Evolutionary conservation across 2,797 vertebrate genomes (phyloP).

Genomic region (Macroramphosus scolopax): DNA sequence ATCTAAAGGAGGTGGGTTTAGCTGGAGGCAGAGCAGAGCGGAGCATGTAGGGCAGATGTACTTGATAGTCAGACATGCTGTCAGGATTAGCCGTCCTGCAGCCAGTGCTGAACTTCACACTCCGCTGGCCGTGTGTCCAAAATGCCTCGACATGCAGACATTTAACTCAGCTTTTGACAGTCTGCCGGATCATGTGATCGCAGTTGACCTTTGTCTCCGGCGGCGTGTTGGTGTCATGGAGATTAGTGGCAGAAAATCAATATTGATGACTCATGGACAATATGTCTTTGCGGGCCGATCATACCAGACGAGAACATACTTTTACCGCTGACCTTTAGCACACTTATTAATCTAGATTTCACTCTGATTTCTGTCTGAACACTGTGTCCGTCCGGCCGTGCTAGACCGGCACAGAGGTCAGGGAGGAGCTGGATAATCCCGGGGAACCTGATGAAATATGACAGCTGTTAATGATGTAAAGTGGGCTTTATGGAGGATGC

Average conservation of each 20-base stretch:
- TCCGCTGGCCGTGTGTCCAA: slow-evolving; percentile 12
- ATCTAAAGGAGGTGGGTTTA: slow-evolving; percentile 22
- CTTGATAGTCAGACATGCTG: slow-evolving; percentile 8
- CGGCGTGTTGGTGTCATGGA: slow-evolving; percentile 44
- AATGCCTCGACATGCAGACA: slow-evolving; percentile 28
- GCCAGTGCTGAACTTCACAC: slow-evolving; percentile 30
- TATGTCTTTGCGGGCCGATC: slow-evolving; percentile 50
- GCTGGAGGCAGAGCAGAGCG: slow-evolving; percentile 13
- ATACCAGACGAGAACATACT: slow-evolving; percentile 46
- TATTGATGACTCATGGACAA: slow-evolving; percentile 58
- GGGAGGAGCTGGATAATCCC: slow-evolving; percentile 24
- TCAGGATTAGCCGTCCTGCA: too few relatives aligned
- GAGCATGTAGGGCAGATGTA: slow-evolving; percentile 14
- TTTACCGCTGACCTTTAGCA: slow-evolving; percentile 52
- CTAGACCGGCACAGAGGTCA: slow-evolving; percentile 18
- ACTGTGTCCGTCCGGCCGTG: slow-evolving; percentile 17
- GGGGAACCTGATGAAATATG: slow-evolving; percentile 47
- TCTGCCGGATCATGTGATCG: slow-evolving; percentile 41
- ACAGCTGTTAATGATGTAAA: slow-evolving; percentile 45
- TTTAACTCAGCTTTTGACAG: slow-evolving; percentile 34
- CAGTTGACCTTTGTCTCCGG: slow-evolving; percentile 60
- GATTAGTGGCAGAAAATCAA: slow-evolving; percentile 64
- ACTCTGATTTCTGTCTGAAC: slow-evolving; percentile 24
- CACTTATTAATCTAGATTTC: slow-evolving; percentile 31
- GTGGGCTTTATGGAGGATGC: slow-evolving; percentile 29